Evolutionary conservation across 1,140 invertebrate species (phyloP), one percentile per base, ranked within the genome.

Genomic region (Cheumatopsyche charites): DNA sequence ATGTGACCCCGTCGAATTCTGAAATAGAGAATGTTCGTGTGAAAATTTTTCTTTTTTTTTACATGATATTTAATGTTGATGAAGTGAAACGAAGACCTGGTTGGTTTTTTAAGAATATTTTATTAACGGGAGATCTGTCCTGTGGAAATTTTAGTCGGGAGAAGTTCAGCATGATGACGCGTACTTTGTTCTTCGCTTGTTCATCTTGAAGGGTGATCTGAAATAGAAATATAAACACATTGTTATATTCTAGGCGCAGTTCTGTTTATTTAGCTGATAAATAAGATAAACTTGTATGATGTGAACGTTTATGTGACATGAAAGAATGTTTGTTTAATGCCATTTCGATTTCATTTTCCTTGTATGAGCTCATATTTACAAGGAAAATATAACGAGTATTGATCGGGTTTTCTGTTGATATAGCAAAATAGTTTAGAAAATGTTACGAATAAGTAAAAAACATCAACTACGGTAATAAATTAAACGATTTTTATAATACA

Each of bases 151-250:
- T 73, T 12, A 73, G 70, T 45, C 77, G 77, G 0, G 78, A 76
- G 67, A 85, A 84, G 72, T 83, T 82, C 4, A 85, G 74, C 82
- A 85, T 84, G 49, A 85, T 85, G 0, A 85, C 83, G 73, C 83
- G 77, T 1, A 85, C 83, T 81, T 85, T 85, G 67, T 85, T 85
- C 66, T 85, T 84, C 45, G 82, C 80, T 11, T 78, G 70, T 72
- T 84, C 83, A 79, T 85, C 83, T 82, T 85, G 83, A 43, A 85
- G 78, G 63, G 83, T 85, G 29, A 85, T 85, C 83, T 85, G 79
- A 25, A 79, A 82, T 66, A 61, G 77, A 67, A 73, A 52, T 1
- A 67, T 1, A 9, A 26, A 42, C 12, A 42, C 7, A n/a, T 63
- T 58, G 23, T n/a, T n/a, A n/a, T n/a, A n/a, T n/a, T n/a, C n/a